Conservation (phyloP, 2,888 invertebrate genomes). For the Hirudinaria manillensis region DNA sequence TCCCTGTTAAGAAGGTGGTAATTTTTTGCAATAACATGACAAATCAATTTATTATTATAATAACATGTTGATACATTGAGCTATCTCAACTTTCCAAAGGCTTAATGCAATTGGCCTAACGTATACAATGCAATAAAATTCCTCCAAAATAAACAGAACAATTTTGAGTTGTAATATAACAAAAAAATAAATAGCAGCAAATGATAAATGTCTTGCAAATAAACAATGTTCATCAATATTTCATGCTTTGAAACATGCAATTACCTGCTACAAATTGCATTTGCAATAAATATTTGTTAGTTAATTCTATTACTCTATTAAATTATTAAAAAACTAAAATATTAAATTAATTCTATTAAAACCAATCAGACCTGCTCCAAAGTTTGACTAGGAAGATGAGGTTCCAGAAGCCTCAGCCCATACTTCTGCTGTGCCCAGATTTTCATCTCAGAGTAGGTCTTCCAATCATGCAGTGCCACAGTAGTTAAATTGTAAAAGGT, state of each 20-base stretch:
- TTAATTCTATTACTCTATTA: background rate
- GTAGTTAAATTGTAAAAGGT: constrained; percentile 96
- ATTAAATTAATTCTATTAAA: background rate
- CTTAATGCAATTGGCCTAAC: too few relatives aligned
- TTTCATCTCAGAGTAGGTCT: constrained; percentile 92
- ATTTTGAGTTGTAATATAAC: too few relatives aligned
- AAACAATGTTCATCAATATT: too few relatives aligned
- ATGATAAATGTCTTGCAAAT: too few relatives aligned
- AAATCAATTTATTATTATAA: background rate
- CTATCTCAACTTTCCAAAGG: too few relatives aligned
- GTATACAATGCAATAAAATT: too few relatives aligned
- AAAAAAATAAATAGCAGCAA: too few relatives aligned
- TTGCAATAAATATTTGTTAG: too few relatives aligned
- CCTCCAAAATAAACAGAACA: too few relatives aligned
- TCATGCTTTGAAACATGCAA: too few relatives aligned
- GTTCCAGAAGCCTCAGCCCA: constrained; percentile 74
- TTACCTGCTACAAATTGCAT: too few relatives aligned
- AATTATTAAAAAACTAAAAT: background rate
- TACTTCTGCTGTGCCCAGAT: constrained; percentile 79
- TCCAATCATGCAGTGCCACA: constrained; percentile 93
- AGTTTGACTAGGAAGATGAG: constrained; percentile 89
- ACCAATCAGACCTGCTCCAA: constrained; percentile 69
- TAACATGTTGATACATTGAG: too few relatives aligned
- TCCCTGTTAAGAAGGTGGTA: constrained; percentile 59
- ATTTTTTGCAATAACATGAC: background rate